Base-by-base conservation (phyloP, 2,888 invertebrate species). In the Eilema griseolum region DNA sequence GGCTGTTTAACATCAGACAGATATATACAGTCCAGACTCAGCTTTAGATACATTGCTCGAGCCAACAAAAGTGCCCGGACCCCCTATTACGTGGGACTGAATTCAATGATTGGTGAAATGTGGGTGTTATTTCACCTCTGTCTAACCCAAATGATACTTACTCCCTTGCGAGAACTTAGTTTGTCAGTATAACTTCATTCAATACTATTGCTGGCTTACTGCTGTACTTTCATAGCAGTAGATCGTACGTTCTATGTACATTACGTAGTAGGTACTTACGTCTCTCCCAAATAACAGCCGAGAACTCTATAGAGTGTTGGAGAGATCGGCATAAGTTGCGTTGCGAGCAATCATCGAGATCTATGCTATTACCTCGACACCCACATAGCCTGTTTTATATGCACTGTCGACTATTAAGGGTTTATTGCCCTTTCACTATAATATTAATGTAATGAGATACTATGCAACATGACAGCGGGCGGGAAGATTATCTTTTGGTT, bases 401-500 rank as follows among this genome's bases (percentile, higher is more conserved):
- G 86, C 85, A 67, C 80, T 87, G 67, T 71, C 41, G 57, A 67
- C 67, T 41, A 86, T 88, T 82, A 87, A 88, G 88, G 88, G 91
- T 92, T 92, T 92, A 92, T 89, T 90, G 90, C 90, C 88, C 90
- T 91, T 84, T 85, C 79, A 86, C 77, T 83, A 80, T 83, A 75
- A 75, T 82, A 79, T 83, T 74, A 76, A 80, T 78, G 80, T 84
- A 85, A 87, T 78, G 73, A 76, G 77, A 46, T 74, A 70, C 60
- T 59, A 65, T 23, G 66, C 60, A 70, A 73, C 74, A 71, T 77
- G 67, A 72, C 62, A 41, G 61, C 56, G 23, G 20, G 26, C 67
- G 61, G 62, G 59, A 74, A 71, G 66, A 77, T 75, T 74, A 75
- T 69, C 59, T 72, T 37, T 33, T 24, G 10, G 24, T 57, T 41